These are phyloP conservation scores for Rafetus swinhoei DNA, from an alignment of 2,113 vertebrate genomes.

Conservation along the genomic window DNA sequence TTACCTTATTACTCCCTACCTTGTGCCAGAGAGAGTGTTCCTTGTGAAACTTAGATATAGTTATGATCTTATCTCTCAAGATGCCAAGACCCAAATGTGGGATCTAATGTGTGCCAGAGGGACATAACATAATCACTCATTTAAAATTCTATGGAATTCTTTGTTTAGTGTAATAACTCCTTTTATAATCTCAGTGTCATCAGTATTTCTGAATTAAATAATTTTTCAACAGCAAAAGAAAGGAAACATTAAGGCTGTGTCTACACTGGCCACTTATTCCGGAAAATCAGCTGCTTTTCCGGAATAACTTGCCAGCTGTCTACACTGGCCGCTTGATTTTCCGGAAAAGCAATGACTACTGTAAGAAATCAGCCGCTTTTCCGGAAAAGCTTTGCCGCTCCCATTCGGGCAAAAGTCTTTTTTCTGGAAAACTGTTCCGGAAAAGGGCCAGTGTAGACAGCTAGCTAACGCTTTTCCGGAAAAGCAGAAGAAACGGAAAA, in stretches of 20 bases:
- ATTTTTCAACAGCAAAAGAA: conserved; percentile 55
- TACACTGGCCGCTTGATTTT: too few relatives aligned
- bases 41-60: background rate
- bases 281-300: too few relatives aligned
- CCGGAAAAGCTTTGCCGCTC: too few relatives aligned
- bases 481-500: too few relatives aligned
- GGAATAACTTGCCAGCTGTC: too few relatives aligned
- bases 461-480: too few relatives aligned
- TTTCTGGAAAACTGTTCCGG: too few relatives aligned
- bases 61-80: background rate
- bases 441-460: too few relatives aligned
- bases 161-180: background rate
- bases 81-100: background rate
- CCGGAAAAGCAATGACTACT: too few relatives aligned
- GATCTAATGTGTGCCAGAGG: background rate
- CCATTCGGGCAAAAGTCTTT: too few relatives aligned
- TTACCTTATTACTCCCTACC: background rate
- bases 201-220: conserved; percentile 34
- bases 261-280: too few relatives aligned
- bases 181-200: conserved; percentile 41
- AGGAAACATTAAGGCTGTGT: background rate
- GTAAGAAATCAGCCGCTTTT: too few relatives aligned
- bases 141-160: background rate
- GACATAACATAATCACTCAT: background rate
- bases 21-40: background rate